Percentiles rank a stretch among this genome's conserved stretches.
phyloP scores from a whole-genome alignment of 1,140 invertebrate genomes.

The Gyrodactylus bullatarudis region DNA sequence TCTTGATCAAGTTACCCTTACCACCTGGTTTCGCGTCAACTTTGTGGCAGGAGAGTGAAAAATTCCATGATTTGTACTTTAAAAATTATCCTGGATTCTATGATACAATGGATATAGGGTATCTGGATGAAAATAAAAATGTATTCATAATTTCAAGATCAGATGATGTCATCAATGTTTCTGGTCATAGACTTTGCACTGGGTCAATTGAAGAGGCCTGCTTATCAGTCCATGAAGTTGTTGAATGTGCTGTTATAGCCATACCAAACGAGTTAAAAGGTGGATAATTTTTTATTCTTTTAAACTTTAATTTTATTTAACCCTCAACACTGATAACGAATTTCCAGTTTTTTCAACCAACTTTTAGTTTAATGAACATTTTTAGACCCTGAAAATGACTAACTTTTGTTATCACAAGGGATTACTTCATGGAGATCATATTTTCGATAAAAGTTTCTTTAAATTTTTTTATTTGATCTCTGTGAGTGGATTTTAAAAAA shows the following conservation, averaged over 20 bases:
- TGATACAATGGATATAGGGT: slow-evolving; percentile 70
- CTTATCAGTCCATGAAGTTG: not conserved
- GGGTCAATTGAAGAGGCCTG: slow-evolving; percentile 40
- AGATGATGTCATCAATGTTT: slow-evolving; percentile 80
- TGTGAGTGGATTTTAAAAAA: too few relatives aligned
- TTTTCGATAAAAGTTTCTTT: too few relatives aligned
- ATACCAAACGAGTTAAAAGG: slow-evolving; percentile 34
- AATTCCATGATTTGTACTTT: slow-evolving; percentile 44
- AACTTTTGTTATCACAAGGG: too few relatives aligned
- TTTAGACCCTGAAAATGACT: too few relatives aligned
- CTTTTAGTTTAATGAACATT: too few relatives aligned
- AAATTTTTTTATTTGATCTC: too few relatives aligned
- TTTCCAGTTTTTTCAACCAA: slow-evolving; percentile 19
- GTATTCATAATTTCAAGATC: slow-evolving; percentile 57
- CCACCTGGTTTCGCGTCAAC: slow-evolving; percentile 51
- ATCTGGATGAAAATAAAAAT: slow-evolving; percentile 42
- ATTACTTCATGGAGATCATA: too few relatives aligned
- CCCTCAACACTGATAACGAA: slow-evolving; percentile 45
- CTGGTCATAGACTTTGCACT: slow-evolving; percentile 54
- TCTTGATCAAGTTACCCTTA: slow-evolving; percentile 45
- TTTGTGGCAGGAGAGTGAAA: slow-evolving; percentile 41
- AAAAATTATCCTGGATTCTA: slow-evolving; percentile 50
- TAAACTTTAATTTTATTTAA: slow-evolving; percentile 49
- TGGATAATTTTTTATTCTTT: slow-evolving; percentile 58
- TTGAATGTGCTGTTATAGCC: slow-evolving; percentile 5